Base-by-base conservation (phyloP, 2,113 vertebrate species). In the Ariopsis seemanni region DNA sequence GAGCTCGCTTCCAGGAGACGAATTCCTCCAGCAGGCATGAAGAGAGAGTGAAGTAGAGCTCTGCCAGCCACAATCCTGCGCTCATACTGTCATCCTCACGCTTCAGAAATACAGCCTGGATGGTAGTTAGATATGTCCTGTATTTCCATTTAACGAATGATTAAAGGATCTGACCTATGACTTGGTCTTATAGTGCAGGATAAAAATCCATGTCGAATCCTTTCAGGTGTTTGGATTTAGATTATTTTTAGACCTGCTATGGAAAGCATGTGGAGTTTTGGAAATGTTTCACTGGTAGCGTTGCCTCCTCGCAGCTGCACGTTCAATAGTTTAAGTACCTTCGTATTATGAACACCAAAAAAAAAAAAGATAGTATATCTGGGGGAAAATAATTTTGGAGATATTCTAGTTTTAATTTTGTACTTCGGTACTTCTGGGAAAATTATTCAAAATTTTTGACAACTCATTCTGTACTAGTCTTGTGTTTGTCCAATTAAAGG, bases 11-110 rank as follows among this genome's bases (percentile, higher is more conserved):
- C 89, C 85, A 77, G 25, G 71, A 85, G 86, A 89, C 55, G 79
- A 88, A 90, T 92, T 91, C 88, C 90, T 91, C 89, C 90, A 90
- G 88, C 92, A 92, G 90, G 91, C 87, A 89, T 71, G 69, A 89
- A 92, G 90, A 88, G 18, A 84, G 53, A 85, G 62, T 82, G 42
- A 63, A n/a, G 58, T n/a, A 42, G 20, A 52, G 60, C 42, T 48
- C n/a, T 62, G 80, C 58, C 81, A 82, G 58, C 9, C 22, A 5
- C 81, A 65, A 17, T 82, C 30, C 58, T 82, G 81, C 81, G n/a
- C 60, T 65, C 34, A 7, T 30, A 42, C 34, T 42, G 34, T 42
- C 34, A 42, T 25, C 18, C 79, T 63, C 20, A 20, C 20, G 48
- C 75, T 25, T 52, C 14, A 78, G 14, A 78, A 78, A 17, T 27